These are phyloP conservation scores for Melieria omissa DNA, from an alignment of 2,888 invertebrate genomes.

Conservation along the genomic window DNA sequence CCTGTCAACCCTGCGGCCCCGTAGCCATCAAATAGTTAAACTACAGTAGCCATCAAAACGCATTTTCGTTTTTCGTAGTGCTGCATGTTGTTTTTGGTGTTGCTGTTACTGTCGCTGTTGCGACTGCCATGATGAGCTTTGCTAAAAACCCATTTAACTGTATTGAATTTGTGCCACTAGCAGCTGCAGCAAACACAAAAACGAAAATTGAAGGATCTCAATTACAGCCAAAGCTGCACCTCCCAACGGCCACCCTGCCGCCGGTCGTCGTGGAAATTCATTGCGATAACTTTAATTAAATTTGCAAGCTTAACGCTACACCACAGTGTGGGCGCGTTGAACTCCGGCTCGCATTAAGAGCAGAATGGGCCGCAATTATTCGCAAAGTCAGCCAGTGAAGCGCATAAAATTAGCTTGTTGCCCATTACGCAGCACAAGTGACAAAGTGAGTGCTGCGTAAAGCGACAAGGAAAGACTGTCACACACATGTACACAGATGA, in stretches of 20 bases:
- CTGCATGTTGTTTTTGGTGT: not conserved
- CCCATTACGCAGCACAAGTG: too few species aligned
- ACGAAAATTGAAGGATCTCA: not conserved
- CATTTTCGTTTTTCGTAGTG: constrained; percentile 7
- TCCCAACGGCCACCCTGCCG: not conserved
- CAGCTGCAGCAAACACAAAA: constrained; percentile 15
- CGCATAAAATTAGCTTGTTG: too few species aligned
- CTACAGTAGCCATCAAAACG: not conserved
- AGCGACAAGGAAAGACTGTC: too few species aligned
- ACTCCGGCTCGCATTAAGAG: too few species aligned
- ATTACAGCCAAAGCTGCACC: not conserved
- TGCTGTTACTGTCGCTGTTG: constrained; percentile 2
- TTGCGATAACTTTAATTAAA: constrained; percentile 27
- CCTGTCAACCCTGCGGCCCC: too few species aligned
- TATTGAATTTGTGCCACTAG: constrained; percentile 33
- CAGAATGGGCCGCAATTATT: too few species aligned
- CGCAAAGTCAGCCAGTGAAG: too few species aligned
- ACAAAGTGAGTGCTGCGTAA: too few species aligned
- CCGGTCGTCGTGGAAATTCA: too few species aligned
- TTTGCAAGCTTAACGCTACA: constrained; percentile 25
- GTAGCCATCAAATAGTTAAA: too few species aligned
- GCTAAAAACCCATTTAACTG: constrained; percentile 32
- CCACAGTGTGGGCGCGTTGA: constrained; percentile 4
- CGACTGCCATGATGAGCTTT: constrained; percentile 5
- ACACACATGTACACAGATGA: too few species aligned